phyloP scores from a whole-genome alignment of 2,797 vertebrate genomes.

The Leptodactylus fallax region DNA sequence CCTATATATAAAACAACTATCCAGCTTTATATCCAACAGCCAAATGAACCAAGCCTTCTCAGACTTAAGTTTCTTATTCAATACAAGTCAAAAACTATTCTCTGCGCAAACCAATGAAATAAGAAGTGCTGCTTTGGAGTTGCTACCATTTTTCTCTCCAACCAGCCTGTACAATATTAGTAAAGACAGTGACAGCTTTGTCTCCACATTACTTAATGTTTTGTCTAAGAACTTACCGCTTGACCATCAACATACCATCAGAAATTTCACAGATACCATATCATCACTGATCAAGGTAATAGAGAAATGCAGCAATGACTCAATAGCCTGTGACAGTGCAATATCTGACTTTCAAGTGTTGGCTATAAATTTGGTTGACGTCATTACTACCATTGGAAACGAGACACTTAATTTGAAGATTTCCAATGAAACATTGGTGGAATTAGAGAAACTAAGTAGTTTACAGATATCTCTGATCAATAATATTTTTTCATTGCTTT shows the following conservation, averaged over 20 bases:
- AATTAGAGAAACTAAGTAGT: constrained; percentile 9
- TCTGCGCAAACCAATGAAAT: constrained; percentile 1
- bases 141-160: constrained; percentile 31
- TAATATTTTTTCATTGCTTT: constrained; percentile 16
- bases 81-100: background rate
- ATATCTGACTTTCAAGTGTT: constrained; percentile 27
- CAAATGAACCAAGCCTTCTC: constrained; percentile 28
- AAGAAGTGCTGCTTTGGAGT: background rate
- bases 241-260: constrained; percentile 16
- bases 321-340: background rate
- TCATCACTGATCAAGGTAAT: constrained; percentile 22
- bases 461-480: constrained; percentile 39
- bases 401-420: background rate
- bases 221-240: constrained; percentile 3
- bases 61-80: constrained; percentile 23
- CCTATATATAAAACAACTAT: constrained; percentile 42
- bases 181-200: background rate
- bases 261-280: constrained; percentile 23
- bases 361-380: constrained; percentile 7
- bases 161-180: constrained; percentile 22
- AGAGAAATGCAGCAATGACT: background rate
- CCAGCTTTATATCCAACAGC: constrained; percentile 26
- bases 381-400: background rate
- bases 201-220: constrained; percentile 11
- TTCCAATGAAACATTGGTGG: constrained; percentile 32